phyloP scores from a whole-genome alignment of 2,797 vertebrate species.

The Intellagama lesueurii region DNA sequence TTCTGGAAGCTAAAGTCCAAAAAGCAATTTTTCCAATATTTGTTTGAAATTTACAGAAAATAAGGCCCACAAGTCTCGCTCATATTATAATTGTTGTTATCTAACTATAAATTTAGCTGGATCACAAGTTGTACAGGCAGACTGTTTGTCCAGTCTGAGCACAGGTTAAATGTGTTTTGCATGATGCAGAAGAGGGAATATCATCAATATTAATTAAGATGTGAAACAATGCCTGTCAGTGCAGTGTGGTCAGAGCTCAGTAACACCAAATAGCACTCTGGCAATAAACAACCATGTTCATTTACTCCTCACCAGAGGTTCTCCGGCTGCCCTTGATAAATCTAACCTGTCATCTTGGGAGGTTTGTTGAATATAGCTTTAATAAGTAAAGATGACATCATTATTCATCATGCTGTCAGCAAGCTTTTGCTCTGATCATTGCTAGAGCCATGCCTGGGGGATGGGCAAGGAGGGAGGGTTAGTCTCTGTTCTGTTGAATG shows the following conservation, averaged over 20 bases:
- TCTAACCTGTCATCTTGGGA: constrained; percentile 26
- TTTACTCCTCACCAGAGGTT: constrained; percentile 36
- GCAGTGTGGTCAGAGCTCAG: neutral
- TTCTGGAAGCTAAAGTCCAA: no score
- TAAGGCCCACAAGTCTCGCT: neutral
- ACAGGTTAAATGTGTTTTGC: neutral
- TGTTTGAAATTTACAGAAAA: neutral
- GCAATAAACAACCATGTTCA: constrained; percentile 25
- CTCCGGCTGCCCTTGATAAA: neutral
- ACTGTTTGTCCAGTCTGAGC: neutral
- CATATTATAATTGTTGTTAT: neutral
- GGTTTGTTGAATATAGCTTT: constrained; percentile 28
- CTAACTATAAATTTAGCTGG: neutral
- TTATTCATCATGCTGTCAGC: constrained; percentile 28
- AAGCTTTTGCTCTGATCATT: constrained; percentile 22
- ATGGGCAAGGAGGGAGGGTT: neutral
- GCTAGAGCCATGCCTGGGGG: neutral
- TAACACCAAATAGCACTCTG: neutral
- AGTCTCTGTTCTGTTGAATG: neutral
- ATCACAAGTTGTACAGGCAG: neutral
- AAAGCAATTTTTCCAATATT: no score
- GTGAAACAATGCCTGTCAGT: constrained; percentile 32
- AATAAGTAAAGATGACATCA: constrained; percentile 18
- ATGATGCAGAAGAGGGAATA: constrained; percentile 16
- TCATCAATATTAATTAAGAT: constrained; percentile 6